These are phyloP conservation scores for Microcebus lehilahytsara DNA, from an alignment of 2,113 vertebrate genomes.

Conservation along the genomic window DNA sequence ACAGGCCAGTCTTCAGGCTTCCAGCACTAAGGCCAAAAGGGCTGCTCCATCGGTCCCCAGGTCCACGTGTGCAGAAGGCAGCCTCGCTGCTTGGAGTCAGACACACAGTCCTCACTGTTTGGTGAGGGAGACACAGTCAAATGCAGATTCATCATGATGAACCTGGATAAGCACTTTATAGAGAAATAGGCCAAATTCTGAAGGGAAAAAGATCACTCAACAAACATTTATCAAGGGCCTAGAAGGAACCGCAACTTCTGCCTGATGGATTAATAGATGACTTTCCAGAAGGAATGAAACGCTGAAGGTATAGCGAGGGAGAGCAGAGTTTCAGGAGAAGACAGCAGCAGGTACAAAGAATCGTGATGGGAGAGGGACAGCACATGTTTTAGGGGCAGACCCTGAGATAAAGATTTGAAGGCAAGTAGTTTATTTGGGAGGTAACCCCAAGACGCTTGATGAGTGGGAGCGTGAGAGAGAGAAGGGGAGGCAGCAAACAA, in stretches of 20 bases:
- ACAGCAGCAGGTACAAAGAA: not conserved
- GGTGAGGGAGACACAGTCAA: not conserved
- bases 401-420: not conserved
- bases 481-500: not conserved
- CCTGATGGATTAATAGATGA: not conserved
- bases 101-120: not conserved
- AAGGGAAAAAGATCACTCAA: not conserved
- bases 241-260: not conserved
- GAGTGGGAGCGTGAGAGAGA: not conserved
- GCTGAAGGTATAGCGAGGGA: not conserved
- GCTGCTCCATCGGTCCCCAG: not conserved
- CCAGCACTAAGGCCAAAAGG: not conserved
- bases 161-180: not conserved
- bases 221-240: not conserved
- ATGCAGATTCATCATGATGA: not conserved
- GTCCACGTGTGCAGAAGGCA: not conserved
- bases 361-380: not conserved
- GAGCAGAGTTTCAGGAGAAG: not conserved
- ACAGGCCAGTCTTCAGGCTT: not conserved
- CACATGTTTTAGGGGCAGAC: not conserved
- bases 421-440: not conserved
- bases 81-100: rapidly evolving
- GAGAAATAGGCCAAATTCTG: not conserved
- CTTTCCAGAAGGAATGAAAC: not conserved
- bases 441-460: not conserved